phyloP scores from a whole-genome alignment of 2,113 vertebrate genomes.

The Phyllostomus hastatus region DNA sequence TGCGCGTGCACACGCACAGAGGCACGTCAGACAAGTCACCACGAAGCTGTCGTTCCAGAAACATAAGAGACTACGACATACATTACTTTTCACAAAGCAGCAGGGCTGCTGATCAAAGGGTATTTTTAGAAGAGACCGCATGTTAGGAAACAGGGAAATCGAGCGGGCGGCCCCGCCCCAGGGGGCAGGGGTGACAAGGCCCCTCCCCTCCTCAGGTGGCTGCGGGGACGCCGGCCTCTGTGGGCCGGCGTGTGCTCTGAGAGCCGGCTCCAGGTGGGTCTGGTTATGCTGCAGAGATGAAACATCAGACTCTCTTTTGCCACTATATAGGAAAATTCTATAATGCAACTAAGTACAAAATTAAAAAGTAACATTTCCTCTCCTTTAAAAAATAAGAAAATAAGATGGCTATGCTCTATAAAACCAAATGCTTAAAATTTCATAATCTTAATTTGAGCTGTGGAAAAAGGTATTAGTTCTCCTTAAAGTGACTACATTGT shows the following conservation, averaged over 20 bases:
- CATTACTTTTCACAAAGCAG: slow-evolving; percentile 36
- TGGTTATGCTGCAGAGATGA: not conserved
- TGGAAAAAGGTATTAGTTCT: slow-evolving; percentile 44
- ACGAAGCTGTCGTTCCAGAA: not conserved
- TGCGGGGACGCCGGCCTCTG: accelerated
- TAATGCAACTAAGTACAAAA: slow-evolving; percentile 58
- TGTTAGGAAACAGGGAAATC: slow-evolving; percentile 9
- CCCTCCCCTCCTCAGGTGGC: no score
- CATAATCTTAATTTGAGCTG: slow-evolving; percentile 9
- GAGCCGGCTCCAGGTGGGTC: not conserved
- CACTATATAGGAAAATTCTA: not conserved
- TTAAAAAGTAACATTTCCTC: slow-evolving; percentile 61
- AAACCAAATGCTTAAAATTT: slow-evolving; percentile 57
- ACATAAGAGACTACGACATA: not conserved
- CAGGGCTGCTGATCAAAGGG: not conserved
- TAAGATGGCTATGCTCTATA: slow-evolving; percentile 63
- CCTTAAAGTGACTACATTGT: slow-evolving; percentile 59
- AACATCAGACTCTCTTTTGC: not conserved
- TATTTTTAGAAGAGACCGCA: slow-evolving; percentile 10
- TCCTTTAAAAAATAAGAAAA: slow-evolving; percentile 69
- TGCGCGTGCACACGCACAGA: not conserved
- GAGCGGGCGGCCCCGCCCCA: not conserved
- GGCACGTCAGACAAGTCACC: not conserved
- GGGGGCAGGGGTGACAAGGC: not conserved
- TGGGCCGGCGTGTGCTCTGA: not conserved